Evolutionary conservation across 1,140 invertebrate genomes (phyloP).

Genomic region (Aphaenogaster floridana): DNA sequence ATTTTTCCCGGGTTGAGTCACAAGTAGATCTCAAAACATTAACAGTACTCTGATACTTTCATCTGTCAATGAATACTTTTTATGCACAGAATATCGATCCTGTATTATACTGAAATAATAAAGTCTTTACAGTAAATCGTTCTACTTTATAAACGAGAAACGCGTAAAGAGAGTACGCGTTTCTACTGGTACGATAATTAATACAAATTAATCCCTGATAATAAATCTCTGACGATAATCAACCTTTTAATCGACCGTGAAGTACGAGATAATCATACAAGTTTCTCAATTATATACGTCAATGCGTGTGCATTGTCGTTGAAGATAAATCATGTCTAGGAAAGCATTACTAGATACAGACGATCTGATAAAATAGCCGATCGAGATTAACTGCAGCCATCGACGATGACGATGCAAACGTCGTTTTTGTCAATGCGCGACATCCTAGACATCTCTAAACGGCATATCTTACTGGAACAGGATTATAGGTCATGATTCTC

Average conservation of each 20-base stretch:
- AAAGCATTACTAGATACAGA: neutral
- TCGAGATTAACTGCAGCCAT: neutral
- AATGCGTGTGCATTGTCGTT: neutral
- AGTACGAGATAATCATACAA: neutral
- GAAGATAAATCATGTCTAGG: neutral
- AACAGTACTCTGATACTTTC: neutral
- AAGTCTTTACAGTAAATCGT: conserved; percentile 8
- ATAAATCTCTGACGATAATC: conserved; percentile 4
- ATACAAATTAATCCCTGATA: neutral
- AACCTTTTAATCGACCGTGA: conserved; percentile 20
- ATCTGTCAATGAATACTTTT: neutral
- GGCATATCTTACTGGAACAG: conserved; percentile 4
- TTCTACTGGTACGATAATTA: neutral
- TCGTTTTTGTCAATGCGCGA: neutral
- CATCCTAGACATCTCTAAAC: conserved; percentile 4
- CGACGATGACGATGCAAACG: neutral
- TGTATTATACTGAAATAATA: neutral
- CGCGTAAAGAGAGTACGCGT: neutral
- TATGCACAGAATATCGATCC: neutral
- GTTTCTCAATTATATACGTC: neutral
- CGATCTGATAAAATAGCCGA: neutral
- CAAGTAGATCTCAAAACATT: neutral
- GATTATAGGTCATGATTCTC: conserved; percentile 50
- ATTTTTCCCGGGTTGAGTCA: neutral
- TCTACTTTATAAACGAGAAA: neutral